phyloP scores from a whole-genome alignment of 1,140 invertebrate genomes.

The Hirudo medicinalis region DNA sequence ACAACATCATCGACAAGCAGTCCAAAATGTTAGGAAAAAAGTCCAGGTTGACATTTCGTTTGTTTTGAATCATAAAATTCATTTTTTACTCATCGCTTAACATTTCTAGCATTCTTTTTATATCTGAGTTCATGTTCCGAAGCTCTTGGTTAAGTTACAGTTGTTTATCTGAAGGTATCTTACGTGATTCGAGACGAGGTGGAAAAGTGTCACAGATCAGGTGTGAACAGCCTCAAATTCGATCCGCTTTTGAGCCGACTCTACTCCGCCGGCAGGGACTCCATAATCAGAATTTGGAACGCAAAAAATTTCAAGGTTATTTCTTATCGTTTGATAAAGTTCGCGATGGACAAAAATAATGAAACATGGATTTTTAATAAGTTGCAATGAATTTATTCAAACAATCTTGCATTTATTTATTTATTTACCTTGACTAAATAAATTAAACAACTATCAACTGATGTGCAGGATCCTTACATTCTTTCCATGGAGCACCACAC shows the following conservation, averaged over 20 bases:
- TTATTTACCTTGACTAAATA: conserved; percentile 6
- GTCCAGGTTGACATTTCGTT: conserved; percentile 11
- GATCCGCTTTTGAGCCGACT: conserved; percentile 72
- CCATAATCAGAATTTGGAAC: conserved; percentile 95
- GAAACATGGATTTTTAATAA: background rate
- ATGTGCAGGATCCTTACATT: conserved; percentile 62
- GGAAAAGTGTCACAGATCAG: conserved; percentile 81
- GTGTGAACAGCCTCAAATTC: conserved; percentile 86
- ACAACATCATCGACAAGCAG: conserved; percentile 16
- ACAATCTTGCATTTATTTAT: background rate
- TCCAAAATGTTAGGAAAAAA: conserved; percentile 14
- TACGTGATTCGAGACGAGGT: conserved; percentile 94
- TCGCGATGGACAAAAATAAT: background rate
- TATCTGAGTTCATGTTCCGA: background rate
- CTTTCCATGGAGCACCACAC: conserved; percentile 87
- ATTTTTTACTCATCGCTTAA: background rate
- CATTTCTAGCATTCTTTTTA: background rate
- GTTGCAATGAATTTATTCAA: background rate
- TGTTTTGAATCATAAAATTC: background rate
- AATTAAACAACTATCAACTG: background rate
- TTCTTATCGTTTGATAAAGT: background rate
- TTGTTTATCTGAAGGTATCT: conserved; percentile 57
- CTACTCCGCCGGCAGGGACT: conserved; percentile 94
- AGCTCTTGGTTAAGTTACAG: background rate
- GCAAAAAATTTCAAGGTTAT: conserved; percentile 32